Evolutionary conservation across 2,888 invertebrate species (phyloP).

Genomic region (Andrena dorsata): DNA sequence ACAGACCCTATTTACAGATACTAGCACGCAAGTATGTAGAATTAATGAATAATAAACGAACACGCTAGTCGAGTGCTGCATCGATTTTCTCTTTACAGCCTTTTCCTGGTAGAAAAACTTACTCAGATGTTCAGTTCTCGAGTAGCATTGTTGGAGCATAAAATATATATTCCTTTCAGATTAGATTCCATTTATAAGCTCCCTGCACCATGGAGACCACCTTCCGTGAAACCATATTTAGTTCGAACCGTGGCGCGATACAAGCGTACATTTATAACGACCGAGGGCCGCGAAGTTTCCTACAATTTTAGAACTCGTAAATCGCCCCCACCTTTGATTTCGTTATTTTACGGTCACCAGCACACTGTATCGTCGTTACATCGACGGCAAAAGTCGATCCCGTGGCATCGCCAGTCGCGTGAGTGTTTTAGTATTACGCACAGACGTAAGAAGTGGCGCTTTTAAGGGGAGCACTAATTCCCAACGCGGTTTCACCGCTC

Average conservation of each 20-base stretch:
- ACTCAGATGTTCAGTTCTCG: too few species aligned
- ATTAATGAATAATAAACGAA: too few species aligned
- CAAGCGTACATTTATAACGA: slow-evolving; percentile 31
- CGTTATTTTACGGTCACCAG: slow-evolving; percentile 62
- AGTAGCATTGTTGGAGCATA: too few species aligned
- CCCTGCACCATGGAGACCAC: not conserved
- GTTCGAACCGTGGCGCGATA: slow-evolving; percentile 16
- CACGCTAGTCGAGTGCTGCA: too few species aligned
- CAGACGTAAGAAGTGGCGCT: not conserved
- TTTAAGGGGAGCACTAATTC: slow-evolving; percentile 6
- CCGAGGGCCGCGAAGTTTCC: slow-evolving; percentile 38
- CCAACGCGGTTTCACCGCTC: not conserved
- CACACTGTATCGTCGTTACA: not conserved
- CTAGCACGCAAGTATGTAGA: too few species aligned
- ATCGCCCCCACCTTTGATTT: slow-evolving; percentile 63
- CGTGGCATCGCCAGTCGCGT: not conserved
- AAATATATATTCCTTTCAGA: too few species aligned
- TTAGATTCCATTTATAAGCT: too few species aligned
- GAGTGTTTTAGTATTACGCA: not conserved
- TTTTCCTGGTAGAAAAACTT: too few species aligned
- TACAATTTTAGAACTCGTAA: slow-evolving; percentile 70
- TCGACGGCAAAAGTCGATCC: slow-evolving; percentile 28
- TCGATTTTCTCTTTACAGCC: too few species aligned
- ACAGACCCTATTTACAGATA: too few species aligned
- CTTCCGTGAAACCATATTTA: slow-evolving; percentile 28